These are phyloP conservation scores for Elaeidobius kamerunicus DNA, from an alignment of 2,888 invertebrate genomes.

Conservation along the genomic window DNA sequence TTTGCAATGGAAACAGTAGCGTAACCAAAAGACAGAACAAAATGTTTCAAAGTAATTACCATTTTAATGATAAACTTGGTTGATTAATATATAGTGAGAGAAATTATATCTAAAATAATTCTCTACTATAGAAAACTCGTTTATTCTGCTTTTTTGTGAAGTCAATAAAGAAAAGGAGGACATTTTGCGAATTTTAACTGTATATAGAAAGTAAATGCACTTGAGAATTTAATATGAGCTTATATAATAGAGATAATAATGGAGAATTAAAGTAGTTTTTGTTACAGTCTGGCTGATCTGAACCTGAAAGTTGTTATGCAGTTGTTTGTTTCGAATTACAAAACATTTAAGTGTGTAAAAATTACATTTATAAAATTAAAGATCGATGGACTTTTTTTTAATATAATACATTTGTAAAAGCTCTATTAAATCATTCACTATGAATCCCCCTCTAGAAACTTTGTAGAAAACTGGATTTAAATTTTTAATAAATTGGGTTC, in stretches of 20 bases:
- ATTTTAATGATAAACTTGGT: no score
- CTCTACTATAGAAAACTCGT: no score
- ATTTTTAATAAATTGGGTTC: no score
- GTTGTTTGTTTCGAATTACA: conserved; percentile 5
- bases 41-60: no score
- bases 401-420: background rate
- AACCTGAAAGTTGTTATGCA: conserved; percentile 26
- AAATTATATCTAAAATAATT: no score
- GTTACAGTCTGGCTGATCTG: conserved; percentile 28
- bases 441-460: no score
- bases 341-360: background rate
- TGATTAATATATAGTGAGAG: no score
- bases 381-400: background rate
- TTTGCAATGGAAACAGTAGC: no score
- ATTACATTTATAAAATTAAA: background rate
- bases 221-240: conserved; percentile 12
- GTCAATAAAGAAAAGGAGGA: conserved; percentile 2
- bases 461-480: no score
- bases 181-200: background rate
- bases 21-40: no score
- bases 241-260: conserved; percentile 5
- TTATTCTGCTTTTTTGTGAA: no score
- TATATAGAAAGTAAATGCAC: conserved; percentile 19
- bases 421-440: no score
- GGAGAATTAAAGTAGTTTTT: conserved; percentile 18